These are phyloP conservation scores for Callyntrura sp. DNA, from an alignment of 2,888 invertebrate genomes.

Conservation along the genomic window DNA sequence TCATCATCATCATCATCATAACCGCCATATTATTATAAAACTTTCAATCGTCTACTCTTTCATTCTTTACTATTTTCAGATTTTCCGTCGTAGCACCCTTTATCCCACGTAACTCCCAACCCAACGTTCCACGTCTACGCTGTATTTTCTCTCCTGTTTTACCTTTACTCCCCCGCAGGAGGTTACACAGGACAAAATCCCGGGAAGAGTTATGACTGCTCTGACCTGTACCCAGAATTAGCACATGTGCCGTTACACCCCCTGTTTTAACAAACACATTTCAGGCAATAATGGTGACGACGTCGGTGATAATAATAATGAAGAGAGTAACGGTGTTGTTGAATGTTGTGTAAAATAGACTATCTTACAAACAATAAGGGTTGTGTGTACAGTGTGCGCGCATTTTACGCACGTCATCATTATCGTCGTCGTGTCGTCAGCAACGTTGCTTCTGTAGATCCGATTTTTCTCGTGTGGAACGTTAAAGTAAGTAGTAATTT, in stretches of 20 bases:
- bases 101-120: too few relatives aligned
- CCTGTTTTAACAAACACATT: neutral
- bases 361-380: conserved; percentile 40
- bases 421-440: neutral
- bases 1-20: neutral
- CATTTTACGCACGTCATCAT: neutral
- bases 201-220: conserved; percentile 46
- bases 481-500: neutral
- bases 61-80: too few relatives aligned
- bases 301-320: neutral
- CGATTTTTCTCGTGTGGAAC: neutral
- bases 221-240: conserved; percentile 63
- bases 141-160: neutral
- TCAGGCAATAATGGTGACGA: neutral
- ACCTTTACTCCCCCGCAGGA: neutral
- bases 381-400: neutral
- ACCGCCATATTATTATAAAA: too few relatives aligned
- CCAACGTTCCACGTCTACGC: too few relatives aligned
- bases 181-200: neutral
- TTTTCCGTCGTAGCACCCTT: too few relatives aligned
- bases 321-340: neutral
- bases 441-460: neutral
- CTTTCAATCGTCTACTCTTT: too few relatives aligned
- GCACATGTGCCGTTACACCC: conserved; percentile 19
- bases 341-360: conserved; percentile 2